Conservation (phyloP, 2,113 vertebrate species). For the Actenoides hombroni region DNA sequence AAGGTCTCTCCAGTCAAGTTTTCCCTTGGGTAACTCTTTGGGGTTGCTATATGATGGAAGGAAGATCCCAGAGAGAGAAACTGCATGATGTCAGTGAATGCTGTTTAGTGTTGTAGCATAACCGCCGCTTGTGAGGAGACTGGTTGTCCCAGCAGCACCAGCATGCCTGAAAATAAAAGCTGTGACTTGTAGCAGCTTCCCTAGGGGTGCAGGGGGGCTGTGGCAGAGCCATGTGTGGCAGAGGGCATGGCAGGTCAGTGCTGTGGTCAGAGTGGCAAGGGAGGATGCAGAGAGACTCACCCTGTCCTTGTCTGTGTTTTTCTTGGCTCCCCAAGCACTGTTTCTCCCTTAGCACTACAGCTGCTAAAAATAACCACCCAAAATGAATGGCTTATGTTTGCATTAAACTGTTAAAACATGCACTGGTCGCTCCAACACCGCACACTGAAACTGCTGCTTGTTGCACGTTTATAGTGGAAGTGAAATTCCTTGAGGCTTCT, state of each 20-base stretch:
- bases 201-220: rapidly evolving
- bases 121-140: not conserved
- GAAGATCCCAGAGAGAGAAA: not conserved
- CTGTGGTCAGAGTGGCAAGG: not conserved
- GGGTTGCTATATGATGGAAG: rapidly evolving
- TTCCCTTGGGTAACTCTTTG: not conserved
- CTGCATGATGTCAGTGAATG: rapidly evolving
- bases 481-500: not conserved
- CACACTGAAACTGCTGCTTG: not conserved
- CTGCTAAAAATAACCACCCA: not conserved
- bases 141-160: not conserved
- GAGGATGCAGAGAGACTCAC: not conserved
- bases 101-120: not conserved
- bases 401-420: not conserved
- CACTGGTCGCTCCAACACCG: not conserved
- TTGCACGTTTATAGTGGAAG: not conserved
- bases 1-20: not conserved
- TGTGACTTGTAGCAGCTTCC: not conserved
- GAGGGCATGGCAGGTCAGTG: not conserved
- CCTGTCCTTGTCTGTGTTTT: not conserved
- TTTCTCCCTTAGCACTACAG: not conserved
- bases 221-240: not conserved
- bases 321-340: not conserved
- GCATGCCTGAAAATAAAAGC: not conserved
- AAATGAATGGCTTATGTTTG: not conserved